Conservation (phyloP, 37 sponge, comb jelly and placozoan species). For the Petrosia ficiformis region DNA sequence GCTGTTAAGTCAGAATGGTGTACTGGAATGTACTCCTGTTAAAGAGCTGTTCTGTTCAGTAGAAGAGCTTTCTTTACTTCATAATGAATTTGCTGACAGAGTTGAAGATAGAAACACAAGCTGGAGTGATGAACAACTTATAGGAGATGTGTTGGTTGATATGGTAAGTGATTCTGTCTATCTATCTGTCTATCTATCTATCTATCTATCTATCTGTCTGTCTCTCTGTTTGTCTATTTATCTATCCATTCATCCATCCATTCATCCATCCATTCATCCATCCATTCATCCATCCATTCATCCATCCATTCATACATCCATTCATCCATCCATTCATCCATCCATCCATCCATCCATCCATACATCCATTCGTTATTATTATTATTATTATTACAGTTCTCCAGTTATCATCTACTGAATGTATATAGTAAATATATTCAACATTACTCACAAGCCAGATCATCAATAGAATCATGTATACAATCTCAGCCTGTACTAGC, state of each 20-base stretch:
- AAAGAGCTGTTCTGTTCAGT: too few species aligned
- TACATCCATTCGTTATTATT: neutral
- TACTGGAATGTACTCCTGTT: too few species aligned
- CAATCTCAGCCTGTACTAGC: conserved; percentile 57
- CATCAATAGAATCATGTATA: conserved; percentile 49
- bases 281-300: too few species aligned
- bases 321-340: too few species aligned
- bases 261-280: too few species aligned
- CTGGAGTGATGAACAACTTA: conserved; percentile 44
- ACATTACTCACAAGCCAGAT: conserved; percentile 79
- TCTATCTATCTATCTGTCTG: neutral
- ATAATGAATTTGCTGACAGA: conserved; percentile 59
- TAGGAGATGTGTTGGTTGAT: conserved; percentile 83
- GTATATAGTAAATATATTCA: conserved; percentile 71
- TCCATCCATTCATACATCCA: too few species aligned
- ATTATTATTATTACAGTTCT: conserved; percentile 54
- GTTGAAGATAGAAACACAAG: conserved; percentile 30
- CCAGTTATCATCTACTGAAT: conserved; percentile 58
- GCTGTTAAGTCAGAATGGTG: too few species aligned
- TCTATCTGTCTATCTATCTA: neutral
- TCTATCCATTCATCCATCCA: too few species aligned
- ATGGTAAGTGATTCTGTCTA: conserved; percentile 40
- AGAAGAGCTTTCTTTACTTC: conserved; percentile 22
- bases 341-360: neutral
- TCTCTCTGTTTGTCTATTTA: neutral